Base-by-base conservation (phyloP, 2,888 invertebrate species). In the Pasiphila rectangulata region DNA sequence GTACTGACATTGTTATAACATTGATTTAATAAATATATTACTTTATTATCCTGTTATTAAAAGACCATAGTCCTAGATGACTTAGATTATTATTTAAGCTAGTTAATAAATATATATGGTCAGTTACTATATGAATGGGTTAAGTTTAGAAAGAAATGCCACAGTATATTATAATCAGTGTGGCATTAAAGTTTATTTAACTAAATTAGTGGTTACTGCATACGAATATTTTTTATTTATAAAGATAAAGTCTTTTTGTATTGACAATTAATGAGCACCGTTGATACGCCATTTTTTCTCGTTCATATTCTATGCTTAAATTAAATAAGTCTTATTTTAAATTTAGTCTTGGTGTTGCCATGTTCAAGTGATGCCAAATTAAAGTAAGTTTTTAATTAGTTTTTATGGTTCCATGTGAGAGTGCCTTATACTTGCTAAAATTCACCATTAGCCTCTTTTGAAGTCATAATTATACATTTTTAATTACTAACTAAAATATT, bases 331-430 rank as follows among this genome's bases (percentile, higher is more conserved):
- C 13, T 9, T 27, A 3, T 27, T 21, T 21, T 21, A 21, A 6
- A 21, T 21, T 4, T 44, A 36, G 40, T 76, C 46, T 61, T 64
- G 64, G 62, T 69, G 77, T 79, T 79, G 79, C 77, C 77, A 78
- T 79, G 60, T 61, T 68, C 63, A 60, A 69, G 65, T 69, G 72
- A 75, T 80, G 83, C 83, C 82, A 83, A 83, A 83, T 72, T 68
- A 62, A 63, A 56, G 65, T 53, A 49, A 17, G 42, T 49, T 71
- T 68, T 69, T 69, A 61, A 59, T 57, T 71, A 67, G 75, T 70
- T 64, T 67, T 69, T 74, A 67, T 75, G 75, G 67, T 74, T 64
- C n/a, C n/a, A n/a, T 60, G 57, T 63, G 59, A 57, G 54, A 58
- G 70, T 71, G 72, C 71, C 72, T 71, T 68, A 69, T 2, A 19